Base-by-base conservation (phyloP, 35 echinoderm and acorn worm species). In the Apostichopus parvimensis region DNA sequence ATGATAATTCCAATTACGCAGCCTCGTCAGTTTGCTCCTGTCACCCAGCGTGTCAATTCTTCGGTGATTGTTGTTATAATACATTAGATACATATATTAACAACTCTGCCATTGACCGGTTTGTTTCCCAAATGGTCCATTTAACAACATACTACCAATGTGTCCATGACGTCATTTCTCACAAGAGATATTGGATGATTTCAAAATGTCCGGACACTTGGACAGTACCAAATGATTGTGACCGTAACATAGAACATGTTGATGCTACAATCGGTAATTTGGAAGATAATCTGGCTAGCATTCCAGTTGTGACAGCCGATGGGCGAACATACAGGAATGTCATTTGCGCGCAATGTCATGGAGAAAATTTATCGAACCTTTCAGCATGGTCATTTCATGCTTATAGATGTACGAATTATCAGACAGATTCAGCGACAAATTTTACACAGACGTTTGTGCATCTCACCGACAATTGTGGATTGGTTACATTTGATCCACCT, bases 191-290 rank as follows among this genome's bases (percentile, higher is more conserved):
- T 72, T 88, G 86, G 86, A 88, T 88, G 86, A 64, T 88, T 9
- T 88, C 86, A 6, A 72, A 68, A 72, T 88, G 86, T 88, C 86
- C 86, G 9, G 86, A 88, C 72, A 45, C 60, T 54, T 88, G 86
- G 86, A 21, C 8, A 54, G 86, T 21, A 7, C 68, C 14, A 25
- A 88, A 88, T n/a, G 52, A 88, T 34, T 88, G 86, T 88, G 86
- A 88, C 24, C 24, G 34, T 17, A 73, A 9, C 53, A 21, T 18
- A 17, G 8, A 88, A 10, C 23, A 64, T 11, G 72, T 64, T 13
- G 9, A 60, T 53, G 11, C 52, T 17, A 26, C 13, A 24, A 64
- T 88, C 15, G 86, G 86, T 2, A 73, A 64, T 4, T 28, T 88
- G 0, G 86, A 88, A 72, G 86, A 88, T 88, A 53, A 23, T 22